phyloP scores from a whole-genome alignment of 2,113 vertebrate species.

The Nesogale talazaci region DNA sequence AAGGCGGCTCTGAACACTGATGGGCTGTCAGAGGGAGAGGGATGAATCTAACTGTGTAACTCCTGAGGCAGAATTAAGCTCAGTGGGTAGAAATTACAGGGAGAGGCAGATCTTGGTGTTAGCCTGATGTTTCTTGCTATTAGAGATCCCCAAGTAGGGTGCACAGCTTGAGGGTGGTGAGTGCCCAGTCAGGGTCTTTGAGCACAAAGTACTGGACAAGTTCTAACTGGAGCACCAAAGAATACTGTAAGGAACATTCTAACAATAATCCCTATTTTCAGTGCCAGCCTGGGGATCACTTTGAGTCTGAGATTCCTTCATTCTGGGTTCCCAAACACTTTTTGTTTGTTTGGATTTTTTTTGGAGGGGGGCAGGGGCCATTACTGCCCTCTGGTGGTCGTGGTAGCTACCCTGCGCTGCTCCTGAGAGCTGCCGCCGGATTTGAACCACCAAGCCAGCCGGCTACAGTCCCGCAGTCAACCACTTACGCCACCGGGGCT shows the following conservation, averaged over 20 bases:
- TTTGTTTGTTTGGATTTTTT: too few relatives aligned
- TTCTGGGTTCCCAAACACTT: neutral
- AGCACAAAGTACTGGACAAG: neutral
- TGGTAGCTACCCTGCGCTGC: too few relatives aligned
- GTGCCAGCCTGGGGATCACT: neutral
- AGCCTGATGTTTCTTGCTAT: neutral
- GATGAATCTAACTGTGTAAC: neutral
- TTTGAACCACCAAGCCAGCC: too few relatives aligned
- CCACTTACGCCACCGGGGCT: too few relatives aligned
- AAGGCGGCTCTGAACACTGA: neutral
- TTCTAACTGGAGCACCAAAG: neutral
- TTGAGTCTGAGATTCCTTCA: neutral
- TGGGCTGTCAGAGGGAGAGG: constrained; percentile 23
- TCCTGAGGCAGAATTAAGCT: constrained; percentile 43
- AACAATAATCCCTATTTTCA: neutral
- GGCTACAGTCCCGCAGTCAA: too few relatives aligned
- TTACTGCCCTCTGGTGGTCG: too few relatives aligned
- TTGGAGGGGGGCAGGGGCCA: too few relatives aligned
- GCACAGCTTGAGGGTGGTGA: neutral
- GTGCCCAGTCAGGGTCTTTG: neutral
- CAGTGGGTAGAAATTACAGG: constrained; percentile 56
- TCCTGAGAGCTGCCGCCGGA: too few relatives aligned
- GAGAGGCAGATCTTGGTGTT: neutral
- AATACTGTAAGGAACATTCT: neutral
- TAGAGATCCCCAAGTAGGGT: neutral